Percentiles rank a stretch among this genome's conserved stretches.
phyloP scores from a whole-genome alignment of 2,797 vertebrate genomes.

The Serranus cabrilla region DNA sequence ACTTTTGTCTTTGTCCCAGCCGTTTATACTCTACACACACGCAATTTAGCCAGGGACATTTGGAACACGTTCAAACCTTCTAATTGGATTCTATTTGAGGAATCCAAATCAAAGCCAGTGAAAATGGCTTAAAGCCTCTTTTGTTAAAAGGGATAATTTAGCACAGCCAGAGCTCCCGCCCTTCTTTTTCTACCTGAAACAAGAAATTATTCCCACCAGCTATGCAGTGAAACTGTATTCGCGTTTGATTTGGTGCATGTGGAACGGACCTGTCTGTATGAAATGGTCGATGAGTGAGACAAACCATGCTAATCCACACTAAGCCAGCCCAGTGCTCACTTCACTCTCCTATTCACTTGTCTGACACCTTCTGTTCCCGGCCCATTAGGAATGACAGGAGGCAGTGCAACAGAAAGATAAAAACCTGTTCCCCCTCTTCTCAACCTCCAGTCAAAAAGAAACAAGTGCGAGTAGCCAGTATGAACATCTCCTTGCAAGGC shows the following conservation, averaged over 20 bases:
- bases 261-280: constrained; percentile 57
- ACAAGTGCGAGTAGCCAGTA: constrained; percentile 42
- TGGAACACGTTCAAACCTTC: constrained; percentile 74
- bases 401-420: constrained; percentile 61
- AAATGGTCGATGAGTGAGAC: constrained; percentile 70
- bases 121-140: constrained; percentile 73
- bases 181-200: constrained; percentile 53
- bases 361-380: constrained; percentile 73
- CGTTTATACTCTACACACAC: constrained; percentile 54
- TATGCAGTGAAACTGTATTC: constrained; percentile 58
- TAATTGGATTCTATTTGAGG: constrained; percentile 84
- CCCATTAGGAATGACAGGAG: constrained; percentile 69
- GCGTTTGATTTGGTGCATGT: constrained; percentile 60
- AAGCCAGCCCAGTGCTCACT: constrained; percentile 62
- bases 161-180: constrained; percentile 51
- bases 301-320: constrained; percentile 71
- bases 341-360: constrained; percentile 66
- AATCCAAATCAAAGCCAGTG: constrained; percentile 75
- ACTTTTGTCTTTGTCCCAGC: constrained; percentile 52
- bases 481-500: constrained; percentile 56
- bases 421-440: constrained; percentile 52
- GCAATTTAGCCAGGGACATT: constrained; percentile 67
- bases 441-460: constrained; percentile 41
- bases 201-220: constrained; percentile 63
- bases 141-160: constrained; percentile 76